Evolutionary conservation across 2,888 invertebrate genomes (phyloP), one percentile per base, ranked within the genome.

Genomic region (Aricia artaxerxes): DNA sequence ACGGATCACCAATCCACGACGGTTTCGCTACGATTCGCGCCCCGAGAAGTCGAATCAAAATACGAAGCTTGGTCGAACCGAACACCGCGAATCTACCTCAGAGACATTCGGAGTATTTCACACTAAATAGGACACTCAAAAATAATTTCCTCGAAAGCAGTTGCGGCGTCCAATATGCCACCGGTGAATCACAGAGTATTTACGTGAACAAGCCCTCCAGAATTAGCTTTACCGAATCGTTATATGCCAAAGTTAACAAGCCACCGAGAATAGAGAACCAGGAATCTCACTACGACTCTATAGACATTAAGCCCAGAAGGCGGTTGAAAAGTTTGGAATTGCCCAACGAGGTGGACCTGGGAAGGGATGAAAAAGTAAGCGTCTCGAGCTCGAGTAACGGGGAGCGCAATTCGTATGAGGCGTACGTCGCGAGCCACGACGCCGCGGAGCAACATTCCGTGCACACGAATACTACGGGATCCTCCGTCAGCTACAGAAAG

Each of bases 1-100:
- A 93, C 85, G 93, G 93, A 79, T 91, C 96, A 79, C 96, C 97
- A 80, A 96, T 98, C 78, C 97, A 97, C 90, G 98, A 98, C 90
- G 98, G 98, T 79, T 98, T 97, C 91, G 98, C 98, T 78, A 98
- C 98, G n/a, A 97, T 98, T 84, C 95, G 97, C 80, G 95, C 97
- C 16, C 96, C 94, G 60, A 91, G 95, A 84, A 94, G 94, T 85
- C 88, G 93, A 83, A 93, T 94, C 82, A 94, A 94, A 84, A 93
- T 94, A 85, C 92, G 93, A 84, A 93, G 90, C 85, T 85, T 93
- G 86, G 91, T 93, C 81, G 93, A 93, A 87, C 92, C 93, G 88
- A 93, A 89, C 84, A 87, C 85, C 79, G 84, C 86, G 64, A 92
- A 91, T 88, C 90, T 93, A 91, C 93, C 94, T 90, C 94, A 94